Evolutionary conservation across 2,797 vertebrate genomes (phyloP).

Genomic region (Eupleurogrammus muticus): DNA sequence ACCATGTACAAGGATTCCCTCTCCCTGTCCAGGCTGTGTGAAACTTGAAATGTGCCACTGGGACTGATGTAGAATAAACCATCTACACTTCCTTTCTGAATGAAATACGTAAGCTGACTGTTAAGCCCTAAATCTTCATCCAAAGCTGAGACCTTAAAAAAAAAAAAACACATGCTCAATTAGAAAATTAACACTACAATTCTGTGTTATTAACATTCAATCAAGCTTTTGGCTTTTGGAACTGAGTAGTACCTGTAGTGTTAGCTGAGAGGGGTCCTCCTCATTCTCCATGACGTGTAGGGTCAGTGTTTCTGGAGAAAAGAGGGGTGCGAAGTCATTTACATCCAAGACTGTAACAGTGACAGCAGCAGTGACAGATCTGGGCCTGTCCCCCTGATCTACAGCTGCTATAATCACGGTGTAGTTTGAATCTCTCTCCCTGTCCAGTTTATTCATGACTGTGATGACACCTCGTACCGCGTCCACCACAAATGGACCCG

Average conservation of each 20-base stretch:
- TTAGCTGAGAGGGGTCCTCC: slow-evolving; percentile 61
- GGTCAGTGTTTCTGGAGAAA: slow-evolving; percentile 69
- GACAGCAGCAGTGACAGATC: slow-evolving; percentile 71
- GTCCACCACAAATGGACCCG: slow-evolving; percentile 76
- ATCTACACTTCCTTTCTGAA: slow-evolving; percentile 67
- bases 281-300: slow-evolving; percentile 79
- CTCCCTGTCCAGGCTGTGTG: slow-evolving; percentile 80
- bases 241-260: slow-evolving; percentile 69
- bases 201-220: slow-evolving; percentile 2
- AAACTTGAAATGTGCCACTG: slow-evolving; percentile 75
- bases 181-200: neutral
- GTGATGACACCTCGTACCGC: slow-evolving; percentile 73
- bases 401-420: slow-evolving; percentile 68
- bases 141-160: slow-evolving; percentile 75
- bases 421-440: slow-evolving; percentile 76
- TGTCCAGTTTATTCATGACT: slow-evolving; percentile 77
- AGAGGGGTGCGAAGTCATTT: slow-evolving; percentile 80
- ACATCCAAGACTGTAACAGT: slow-evolving; percentile 78
- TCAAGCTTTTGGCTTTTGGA: neutral
- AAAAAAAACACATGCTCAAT: slow-evolving; percentile 24
- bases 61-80: slow-evolving; percentile 74
- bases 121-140: slow-evolving; percentile 82
- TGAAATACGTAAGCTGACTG: slow-evolving; percentile 76
- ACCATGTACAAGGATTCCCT: slow-evolving; percentile 62
- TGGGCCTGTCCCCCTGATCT: slow-evolving; percentile 73